phyloP scores from a whole-genome alignment of 2,888 invertebrate genomes.

The Trichogramma evanescens region DNA sequence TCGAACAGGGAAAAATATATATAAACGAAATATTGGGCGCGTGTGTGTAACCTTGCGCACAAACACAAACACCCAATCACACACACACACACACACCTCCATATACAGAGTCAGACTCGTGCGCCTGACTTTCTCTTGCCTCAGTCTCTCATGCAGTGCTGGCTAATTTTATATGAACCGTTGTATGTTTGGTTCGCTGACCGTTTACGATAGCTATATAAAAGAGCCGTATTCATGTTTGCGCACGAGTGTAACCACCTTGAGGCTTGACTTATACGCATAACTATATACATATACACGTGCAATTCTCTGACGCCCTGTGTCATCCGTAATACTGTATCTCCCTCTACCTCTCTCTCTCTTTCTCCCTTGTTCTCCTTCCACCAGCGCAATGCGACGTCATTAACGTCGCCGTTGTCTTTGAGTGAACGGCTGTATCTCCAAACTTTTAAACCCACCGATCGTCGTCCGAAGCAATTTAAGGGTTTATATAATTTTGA shows the following conservation, averaged over 20 bases:
- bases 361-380: neutral
- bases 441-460: no score
- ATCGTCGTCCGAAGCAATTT: no score
- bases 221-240: neutral
- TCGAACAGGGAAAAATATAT: no score
- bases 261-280: neutral
- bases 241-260: constrained; percentile 6
- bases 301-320: neutral
- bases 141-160: no score
- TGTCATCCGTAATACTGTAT: neutral
- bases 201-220: neutral
- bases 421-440: no score
- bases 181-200: constrained; percentile 16
- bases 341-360: neutral
- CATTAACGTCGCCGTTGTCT: constrained; percentile 7
- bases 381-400: constrained; percentile 24
- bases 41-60: no score
- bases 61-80: no score
- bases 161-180: constrained; percentile 8
- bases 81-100: no score
- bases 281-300: neutral
- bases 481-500: no score
- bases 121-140: no score
- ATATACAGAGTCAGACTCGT: no score
- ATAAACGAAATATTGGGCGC: no score